Evolutionary conservation across 2,888 invertebrate species (phyloP).

Genomic region (Meghimatium bilineatum): DNA sequence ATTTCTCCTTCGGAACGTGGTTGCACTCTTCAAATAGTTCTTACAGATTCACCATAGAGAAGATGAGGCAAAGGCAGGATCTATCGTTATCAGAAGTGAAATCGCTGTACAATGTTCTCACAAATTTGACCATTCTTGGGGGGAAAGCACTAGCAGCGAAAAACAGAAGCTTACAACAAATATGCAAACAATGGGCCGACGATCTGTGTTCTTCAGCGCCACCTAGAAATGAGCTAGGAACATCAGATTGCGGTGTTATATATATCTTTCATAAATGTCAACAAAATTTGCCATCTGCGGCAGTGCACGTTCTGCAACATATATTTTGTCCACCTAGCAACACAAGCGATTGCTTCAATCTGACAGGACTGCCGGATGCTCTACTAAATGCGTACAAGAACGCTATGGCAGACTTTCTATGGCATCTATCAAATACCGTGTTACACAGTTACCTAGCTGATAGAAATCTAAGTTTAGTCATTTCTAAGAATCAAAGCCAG

Average conservation of each 20-base stretch:
- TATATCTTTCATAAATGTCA: constrained; percentile 44
- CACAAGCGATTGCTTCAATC: constrained; percentile 40
- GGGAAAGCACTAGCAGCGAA: constrained; percentile 17
- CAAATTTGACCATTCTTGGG: constrained; percentile 44
- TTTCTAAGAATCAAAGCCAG: constrained; percentile 49
- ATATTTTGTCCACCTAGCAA: constrained; percentile 35
- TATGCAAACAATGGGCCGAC: constrained; percentile 20
- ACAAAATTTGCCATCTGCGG: not conserved
- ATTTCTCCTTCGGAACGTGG: constrained; percentile 50
- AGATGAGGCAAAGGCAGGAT: not conserved
- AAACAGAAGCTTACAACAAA: not conserved
- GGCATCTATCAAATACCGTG: constrained; percentile 41
- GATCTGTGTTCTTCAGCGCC: constrained; percentile 1
- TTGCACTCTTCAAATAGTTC: not conserved
- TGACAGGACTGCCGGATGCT: not conserved
- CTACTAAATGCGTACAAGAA: constrained; percentile 44
- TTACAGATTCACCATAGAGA: not conserved
- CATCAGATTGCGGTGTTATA: constrained; percentile 41
- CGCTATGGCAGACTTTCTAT: constrained; percentile 46
- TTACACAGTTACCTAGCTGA: constrained; percentile 28
- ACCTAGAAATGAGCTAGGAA: not conserved
- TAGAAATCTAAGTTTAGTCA: constrained; percentile 35
- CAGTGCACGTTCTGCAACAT: constrained; percentile 16
- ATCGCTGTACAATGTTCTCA: constrained; percentile 39
- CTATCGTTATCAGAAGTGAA: constrained; percentile 37